phyloP scores from a whole-genome alignment of 2,888 invertebrate species.

The Xanthia togata region DNA sequence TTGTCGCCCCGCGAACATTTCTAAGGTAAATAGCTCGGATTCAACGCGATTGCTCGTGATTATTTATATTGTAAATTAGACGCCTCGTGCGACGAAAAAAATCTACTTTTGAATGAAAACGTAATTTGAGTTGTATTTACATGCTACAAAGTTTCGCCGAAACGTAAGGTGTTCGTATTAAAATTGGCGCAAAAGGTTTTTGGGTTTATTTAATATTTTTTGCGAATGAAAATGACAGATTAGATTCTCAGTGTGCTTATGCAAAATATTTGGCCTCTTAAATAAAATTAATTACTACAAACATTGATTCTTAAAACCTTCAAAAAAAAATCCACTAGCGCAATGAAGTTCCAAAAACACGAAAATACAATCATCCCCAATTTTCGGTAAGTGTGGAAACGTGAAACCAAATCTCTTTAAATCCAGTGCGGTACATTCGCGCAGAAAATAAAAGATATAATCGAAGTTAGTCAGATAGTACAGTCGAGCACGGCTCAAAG shows the following conservation, averaged over 20 bases:
- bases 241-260: slow-evolving; percentile 22
- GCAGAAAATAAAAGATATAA: slow-evolving; percentile 63
- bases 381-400: slow-evolving; percentile 54
- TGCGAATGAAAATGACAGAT: slow-evolving; percentile 37
- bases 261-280: not conserved
- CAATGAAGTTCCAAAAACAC: slow-evolving; percentile 30
- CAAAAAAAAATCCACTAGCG: not conserved
- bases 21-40: slow-evolving; percentile 79
- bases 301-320: not conserved
- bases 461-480: slow-evolving; percentile 61
- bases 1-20: slow-evolving; percentile 76
- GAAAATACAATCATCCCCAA: slow-evolving; percentile 35
- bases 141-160: slow-evolving; percentile 39
- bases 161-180: slow-evolving; percentile 52
- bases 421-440: slow-evolving; percentile 64
- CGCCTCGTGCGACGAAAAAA: slow-evolving; percentile 58
- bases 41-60: slow-evolving; percentile 78
- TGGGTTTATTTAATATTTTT: slow-evolving; percentile 23
- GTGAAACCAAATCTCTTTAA: slow-evolving; percentile 71
- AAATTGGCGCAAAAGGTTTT: slow-evolving; percentile 43
- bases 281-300: not conserved
- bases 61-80: slow-evolving; percentile 83
- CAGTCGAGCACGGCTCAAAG: slow-evolving; percentile 74
- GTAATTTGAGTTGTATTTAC: slow-evolving; percentile 64
- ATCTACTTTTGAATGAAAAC: slow-evolving; percentile 63